These are phyloP conservation scores for Pipistrellus pipistrellus DNA, from an alignment of 2,797 vertebrate genomes.

Conservation along the genomic window DNA sequence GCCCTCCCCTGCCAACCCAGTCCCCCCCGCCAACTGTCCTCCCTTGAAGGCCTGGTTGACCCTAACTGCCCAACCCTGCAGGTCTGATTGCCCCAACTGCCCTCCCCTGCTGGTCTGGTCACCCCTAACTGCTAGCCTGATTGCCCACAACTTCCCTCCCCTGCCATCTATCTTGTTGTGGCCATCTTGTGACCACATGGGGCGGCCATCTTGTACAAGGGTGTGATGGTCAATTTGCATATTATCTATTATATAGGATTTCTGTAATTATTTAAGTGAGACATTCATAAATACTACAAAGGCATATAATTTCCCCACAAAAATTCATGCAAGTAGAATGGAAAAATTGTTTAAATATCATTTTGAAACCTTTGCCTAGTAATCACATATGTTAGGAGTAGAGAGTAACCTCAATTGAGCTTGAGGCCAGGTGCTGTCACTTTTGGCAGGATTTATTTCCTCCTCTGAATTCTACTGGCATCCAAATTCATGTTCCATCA, in stretches of 20 bases:
- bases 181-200: no score
- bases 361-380: conserved; percentile 45
- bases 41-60: no score
- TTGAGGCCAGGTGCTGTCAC: not conserved
- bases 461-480: not conserved
- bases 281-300: not conserved
- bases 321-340: conserved; percentile 24
- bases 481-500: conserved; percentile 48
- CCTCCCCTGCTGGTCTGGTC: no score
- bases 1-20: no score
- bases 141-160: no score
- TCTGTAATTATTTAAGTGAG: not conserved
- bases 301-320: conserved; percentile 31
- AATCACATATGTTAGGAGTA: not conserved
- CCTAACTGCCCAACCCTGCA: no score
- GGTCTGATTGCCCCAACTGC: no score
- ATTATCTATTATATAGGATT: not conserved
- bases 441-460: conserved; percentile 37
- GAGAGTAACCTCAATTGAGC: not conserved
- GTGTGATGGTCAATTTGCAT: no score
- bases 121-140: no score
- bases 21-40: no score
- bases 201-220: no score
- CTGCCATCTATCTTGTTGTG: no score
- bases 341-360: not conserved